phyloP scores from a whole-genome alignment of 1,140 invertebrate genomes.

The Steinernema khuongi region DNA sequence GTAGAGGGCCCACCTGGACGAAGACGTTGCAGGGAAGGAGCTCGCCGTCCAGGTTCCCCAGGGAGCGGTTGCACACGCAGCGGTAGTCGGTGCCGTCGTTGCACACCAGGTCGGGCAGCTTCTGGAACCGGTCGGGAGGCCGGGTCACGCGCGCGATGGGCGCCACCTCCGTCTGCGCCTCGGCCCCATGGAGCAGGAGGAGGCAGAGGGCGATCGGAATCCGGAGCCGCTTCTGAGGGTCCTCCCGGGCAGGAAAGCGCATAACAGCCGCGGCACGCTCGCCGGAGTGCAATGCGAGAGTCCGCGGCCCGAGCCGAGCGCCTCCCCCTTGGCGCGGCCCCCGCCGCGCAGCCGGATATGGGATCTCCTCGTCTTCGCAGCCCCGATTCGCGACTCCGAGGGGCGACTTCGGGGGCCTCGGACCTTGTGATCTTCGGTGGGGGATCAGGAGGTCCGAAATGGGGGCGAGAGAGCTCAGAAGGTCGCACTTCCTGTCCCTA shows the following conservation, averaged over 20 bases:
- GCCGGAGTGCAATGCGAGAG: background rate
- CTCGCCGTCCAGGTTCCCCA: background rate
- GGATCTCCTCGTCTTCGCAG: too few relatives aligned
- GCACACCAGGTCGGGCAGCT: background rate
- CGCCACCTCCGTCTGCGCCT: background rate
- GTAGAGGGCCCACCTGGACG: background rate
- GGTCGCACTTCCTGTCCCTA: too few relatives aligned
- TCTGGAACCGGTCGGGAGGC: background rate
- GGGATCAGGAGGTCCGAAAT: too few relatives aligned
- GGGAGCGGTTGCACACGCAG: conserved; percentile 4
- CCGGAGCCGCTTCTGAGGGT: background rate
- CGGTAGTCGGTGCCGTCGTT: background rate
- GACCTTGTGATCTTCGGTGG: too few relatives aligned
- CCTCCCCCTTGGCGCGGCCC: background rate
- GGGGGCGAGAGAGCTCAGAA: too few relatives aligned
- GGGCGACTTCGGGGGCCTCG: too few relatives aligned
- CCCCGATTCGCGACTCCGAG: too few relatives aligned
- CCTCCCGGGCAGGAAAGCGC: background rate
- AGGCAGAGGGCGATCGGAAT: background rate
- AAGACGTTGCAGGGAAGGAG: background rate
- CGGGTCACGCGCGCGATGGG: background rate
- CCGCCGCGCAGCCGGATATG: background rate
- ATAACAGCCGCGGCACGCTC: background rate
- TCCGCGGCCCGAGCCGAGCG: background rate
- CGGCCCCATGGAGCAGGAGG: background rate